Base-by-base conservation (phyloP, 2,888 invertebrate genomes). In the Tubulanus polymorphus region DNA sequence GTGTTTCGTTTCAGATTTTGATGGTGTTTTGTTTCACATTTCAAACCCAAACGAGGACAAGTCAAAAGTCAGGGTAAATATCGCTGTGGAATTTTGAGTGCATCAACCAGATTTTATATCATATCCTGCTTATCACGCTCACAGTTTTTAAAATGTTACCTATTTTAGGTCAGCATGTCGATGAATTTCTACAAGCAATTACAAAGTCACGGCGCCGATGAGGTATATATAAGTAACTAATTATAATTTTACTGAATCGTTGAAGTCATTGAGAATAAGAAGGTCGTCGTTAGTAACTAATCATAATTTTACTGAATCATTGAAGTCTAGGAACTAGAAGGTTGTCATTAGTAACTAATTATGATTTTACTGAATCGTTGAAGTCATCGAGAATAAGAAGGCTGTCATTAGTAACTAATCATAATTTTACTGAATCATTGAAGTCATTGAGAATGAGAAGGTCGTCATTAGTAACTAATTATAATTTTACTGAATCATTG, bases 151-250 rank as follows among this genome's bases (percentile, higher is more conserved):
- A 47, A 54, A 50, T 62, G 61, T 64, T 60, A 55, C 60, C 63
- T 50, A 83, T 84, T 67, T 60, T 80, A 95, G 95, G 89, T 93
- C 81, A 97, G 96, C 85, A 97, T 97, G 84, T 89, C 93, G 72
- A 84, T 99, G 74, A 97, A 97, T 83, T 99, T 97, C 85, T 97
- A 93, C 71, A 91, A 93, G 82, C 94, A 99, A 82, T 86, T 99
- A 75, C 93, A 94, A 83, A 91, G 94, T 80, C 93, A 99, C 83
- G 97, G 97, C 62, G 96, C 96, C 54, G 97, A 99, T 83, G 91
- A 94, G 63, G 81, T 82, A n/a, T n/a, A n/a, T n/a, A n/a, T n/a
- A 67, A 69, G 68, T 59, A 27, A 30, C 37, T 47, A 30, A 37
- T 18, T 30, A 12, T 32, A 32, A 12, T n/a, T n/a, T 32, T 32